Evolutionary conservation across 2,888 invertebrate genomes (phyloP), one percentile per base, ranked within the genome.

Genomic region (Maniola hyperantus): DNA sequence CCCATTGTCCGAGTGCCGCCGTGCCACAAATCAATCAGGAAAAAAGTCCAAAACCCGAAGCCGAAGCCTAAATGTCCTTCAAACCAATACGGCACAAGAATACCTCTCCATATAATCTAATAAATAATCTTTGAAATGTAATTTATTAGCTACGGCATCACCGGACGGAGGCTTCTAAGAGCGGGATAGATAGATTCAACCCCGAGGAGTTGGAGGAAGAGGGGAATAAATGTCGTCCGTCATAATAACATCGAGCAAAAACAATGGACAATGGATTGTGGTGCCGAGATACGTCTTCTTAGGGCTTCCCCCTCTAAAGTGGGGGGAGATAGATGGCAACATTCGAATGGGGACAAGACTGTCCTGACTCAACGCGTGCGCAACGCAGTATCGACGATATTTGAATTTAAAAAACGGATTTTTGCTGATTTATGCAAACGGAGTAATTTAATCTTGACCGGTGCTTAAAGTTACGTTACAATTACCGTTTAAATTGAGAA

Each of bases 231-330:
- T 83, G 84, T 85, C 86, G 87, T 88, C 83, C 84, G 87, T 91
- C 92, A 91, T 91, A 92, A 92, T 92, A 89, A 91, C 87, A 81
- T 82, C 80, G 80, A 81, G 86, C 89, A 91, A 91, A 92, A 92
- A 92, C 92, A 92, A 92, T 92, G 91, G 91, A 91, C 91, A 92
- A 92, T 92, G 90, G 91, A 84, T 89, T 80, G 87, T 83, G 85
- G 88, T 86, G 82, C 76, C 76, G 88, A 89, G 90, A 89, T 90
- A 91, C 88, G 91, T 91, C 91, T 92, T 91, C 91, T 90, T 91
- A 88, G 85, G 81, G 77, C 76, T 79, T 77, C 79, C 83, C 82
- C 77, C 74, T 68, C 64, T 67, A 26, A 26, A 71, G 67, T 68
- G 73, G 71, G 71, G 71, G 71, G 72, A 66, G 60, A 53, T 39